These are phyloP conservation scores for Matsumyia berberina DNA, from an alignment of 2,888 invertebrate genomes.

Conservation along the genomic window DNA sequence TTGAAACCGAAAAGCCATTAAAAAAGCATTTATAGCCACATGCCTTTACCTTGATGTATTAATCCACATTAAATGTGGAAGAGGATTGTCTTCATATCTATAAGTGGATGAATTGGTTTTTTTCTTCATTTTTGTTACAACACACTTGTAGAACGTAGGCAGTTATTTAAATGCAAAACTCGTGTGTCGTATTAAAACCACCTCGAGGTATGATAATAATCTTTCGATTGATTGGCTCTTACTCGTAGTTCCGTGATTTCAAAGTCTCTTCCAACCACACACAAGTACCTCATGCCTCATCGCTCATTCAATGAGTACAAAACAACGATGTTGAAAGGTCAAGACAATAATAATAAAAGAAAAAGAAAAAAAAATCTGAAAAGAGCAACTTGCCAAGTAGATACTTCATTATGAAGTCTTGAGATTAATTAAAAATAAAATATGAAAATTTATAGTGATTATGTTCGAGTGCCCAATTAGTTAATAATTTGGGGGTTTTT, in stretches of 20 bases:
- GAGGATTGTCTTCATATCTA: slow-evolving; percentile 1
- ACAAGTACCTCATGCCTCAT: no score
- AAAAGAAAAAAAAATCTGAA: not conserved
- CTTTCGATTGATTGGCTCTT: not conserved
- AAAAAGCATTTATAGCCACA: slow-evolving; percentile 9
- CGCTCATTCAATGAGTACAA: no score
- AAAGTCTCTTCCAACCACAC: no score
- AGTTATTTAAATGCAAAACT: slow-evolving; percentile 46
- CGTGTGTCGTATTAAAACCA: slow-evolving; percentile 12
- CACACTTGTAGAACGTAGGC: not conserved
- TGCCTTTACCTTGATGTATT: not conserved
- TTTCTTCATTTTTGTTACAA: slow-evolving; percentile 3
- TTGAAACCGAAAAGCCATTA: slow-evolving; percentile 18
- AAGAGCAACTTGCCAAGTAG: not conserved
- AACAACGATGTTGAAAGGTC: not conserved
- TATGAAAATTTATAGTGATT: not conserved
- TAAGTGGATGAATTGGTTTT: no score
- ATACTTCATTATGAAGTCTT: not conserved
- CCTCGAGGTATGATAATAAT: slow-evolving; percentile 1
- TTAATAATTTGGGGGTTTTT: slow-evolving; percentile 17
- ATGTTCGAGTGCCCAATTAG: slow-evolving; percentile 24
- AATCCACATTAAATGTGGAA: slow-evolving; percentile 10
- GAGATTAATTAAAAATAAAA: slow-evolving; percentile 4
- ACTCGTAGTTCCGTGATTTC: slow-evolving; percentile 17
- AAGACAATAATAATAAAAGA: not conserved